Conservation (phyloP, 2,113 vertebrate genomes). For the Malaclemys terrapin region DNA sequence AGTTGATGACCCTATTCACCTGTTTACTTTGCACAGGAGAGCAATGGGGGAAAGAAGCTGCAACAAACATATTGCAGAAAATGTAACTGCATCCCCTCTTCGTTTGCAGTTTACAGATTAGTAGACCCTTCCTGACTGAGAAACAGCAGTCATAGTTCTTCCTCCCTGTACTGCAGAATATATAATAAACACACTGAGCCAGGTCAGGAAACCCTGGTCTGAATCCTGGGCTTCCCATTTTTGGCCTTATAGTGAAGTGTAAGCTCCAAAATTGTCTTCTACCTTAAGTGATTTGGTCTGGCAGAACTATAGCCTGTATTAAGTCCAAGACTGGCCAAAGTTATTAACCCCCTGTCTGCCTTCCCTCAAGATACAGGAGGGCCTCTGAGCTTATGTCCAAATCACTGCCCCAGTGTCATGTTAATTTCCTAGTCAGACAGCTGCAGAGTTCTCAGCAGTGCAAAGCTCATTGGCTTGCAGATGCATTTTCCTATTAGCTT, state of each 20-base stretch:
- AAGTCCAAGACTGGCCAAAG: not conserved
- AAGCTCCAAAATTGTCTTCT: not conserved
- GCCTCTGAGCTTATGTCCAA: not conserved
- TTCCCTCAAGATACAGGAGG: not conserved
- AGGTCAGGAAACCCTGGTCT: not conserved
- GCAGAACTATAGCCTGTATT: not conserved
- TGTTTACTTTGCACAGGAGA: not conserved
- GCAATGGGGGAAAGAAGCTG: not conserved
- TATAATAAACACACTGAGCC: not conserved
- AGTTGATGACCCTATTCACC: not conserved
- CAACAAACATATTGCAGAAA: not conserved
- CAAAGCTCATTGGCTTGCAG: not conserved
- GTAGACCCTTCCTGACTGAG: not conserved
- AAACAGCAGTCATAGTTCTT: not conserved
- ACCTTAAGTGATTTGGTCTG: conserved; percentile 6
- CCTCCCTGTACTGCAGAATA: not conserved
- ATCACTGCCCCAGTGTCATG: not conserved
- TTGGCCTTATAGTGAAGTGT: not conserved
- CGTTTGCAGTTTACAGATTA: not conserved
- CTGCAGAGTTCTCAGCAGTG: conserved; percentile 7
- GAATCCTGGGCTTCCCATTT: not conserved
- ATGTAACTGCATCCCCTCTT: not conserved
- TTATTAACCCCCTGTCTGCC: conserved; percentile 37
- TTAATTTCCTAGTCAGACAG: conserved; percentile 13
- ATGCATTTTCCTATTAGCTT: conserved; percentile 3